Evolutionary conservation across 2,888 invertebrate genomes (phyloP).

Genomic region (Erannis defoliaria): DNA sequence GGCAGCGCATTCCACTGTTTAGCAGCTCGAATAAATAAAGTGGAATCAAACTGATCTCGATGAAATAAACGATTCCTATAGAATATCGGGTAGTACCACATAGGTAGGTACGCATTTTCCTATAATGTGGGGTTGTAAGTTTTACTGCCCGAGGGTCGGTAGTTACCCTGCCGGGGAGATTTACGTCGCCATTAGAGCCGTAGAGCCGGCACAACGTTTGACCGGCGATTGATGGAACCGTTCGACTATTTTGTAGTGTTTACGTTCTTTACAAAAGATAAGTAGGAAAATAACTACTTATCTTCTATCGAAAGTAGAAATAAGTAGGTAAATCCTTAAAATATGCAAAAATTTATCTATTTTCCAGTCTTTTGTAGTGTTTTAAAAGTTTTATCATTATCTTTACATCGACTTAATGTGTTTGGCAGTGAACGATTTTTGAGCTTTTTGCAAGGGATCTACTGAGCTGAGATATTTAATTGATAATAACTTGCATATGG

Average conservation of each 20-base stretch:
- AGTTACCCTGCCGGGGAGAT: conserved; percentile 51
- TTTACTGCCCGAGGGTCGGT: conserved; percentile 53
- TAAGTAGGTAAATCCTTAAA: background rate
- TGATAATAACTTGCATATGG: no score
- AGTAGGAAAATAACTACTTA: conserved; percentile 15
- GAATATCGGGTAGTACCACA: no score
- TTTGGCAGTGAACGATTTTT: no score
- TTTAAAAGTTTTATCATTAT: no score
- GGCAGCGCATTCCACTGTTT: no score
- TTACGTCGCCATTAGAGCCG: conserved; percentile 54
- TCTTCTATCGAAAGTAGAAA: background rate
- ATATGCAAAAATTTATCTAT: background rate
- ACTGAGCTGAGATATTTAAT: no score
- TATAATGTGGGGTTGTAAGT: conserved; percentile 32
- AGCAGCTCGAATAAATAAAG: no score
- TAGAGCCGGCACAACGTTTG: conserved; percentile 51
- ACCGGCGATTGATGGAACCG: conserved; percentile 47
- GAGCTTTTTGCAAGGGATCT: no score
- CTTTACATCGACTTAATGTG: no score
- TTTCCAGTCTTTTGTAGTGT: no score
- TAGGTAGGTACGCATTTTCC: conserved; percentile 1
- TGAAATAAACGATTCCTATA: no score
- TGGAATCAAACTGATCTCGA: no score
- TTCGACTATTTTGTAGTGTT: conserved; percentile 25
- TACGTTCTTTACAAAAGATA: conserved; percentile 29